Percentiles rank a stretch among this genome's conserved stretches.
These are phyloP conservation scores for Helogale parvula DNA, from an alignment of 2,113 vertebrate species.

Conservation along the genomic window DNA sequence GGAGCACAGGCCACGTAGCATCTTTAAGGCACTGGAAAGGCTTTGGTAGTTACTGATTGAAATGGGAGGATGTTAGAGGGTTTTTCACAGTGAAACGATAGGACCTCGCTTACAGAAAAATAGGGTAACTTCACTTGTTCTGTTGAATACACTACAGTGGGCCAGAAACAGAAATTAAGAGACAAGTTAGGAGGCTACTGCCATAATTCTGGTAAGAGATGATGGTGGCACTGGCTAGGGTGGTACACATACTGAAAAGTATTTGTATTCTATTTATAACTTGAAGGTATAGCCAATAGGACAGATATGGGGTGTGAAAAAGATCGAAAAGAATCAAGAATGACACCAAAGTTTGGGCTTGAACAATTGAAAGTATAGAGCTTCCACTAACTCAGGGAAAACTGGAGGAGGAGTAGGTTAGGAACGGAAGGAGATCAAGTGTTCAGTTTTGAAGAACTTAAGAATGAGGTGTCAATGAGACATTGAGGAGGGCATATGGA, in stretches of 20 bases:
- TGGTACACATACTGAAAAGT: neutral
- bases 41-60: neutral
- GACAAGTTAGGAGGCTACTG: neutral
- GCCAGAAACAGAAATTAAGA: neutral
- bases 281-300: neutral
- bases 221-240: too few relatives aligned
- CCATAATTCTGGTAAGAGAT: neutral
- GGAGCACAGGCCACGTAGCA: fast-evolving
- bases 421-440: neutral
- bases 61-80: neutral
- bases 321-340: neutral
- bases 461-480: neutral
- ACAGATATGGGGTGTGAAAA: neutral
- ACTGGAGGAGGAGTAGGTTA: neutral
- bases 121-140: neutral
- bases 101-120: neutral
- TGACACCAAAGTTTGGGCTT: neutral
- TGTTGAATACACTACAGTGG: neutral
- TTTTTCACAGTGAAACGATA: neutral
- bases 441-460: neutral
- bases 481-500: too few relatives aligned
- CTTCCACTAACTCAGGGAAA: neutral
- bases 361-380: neutral
- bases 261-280: neutral
- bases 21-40: neutral